phyloP scores from a whole-genome alignment of 2,797 vertebrate species.

The Lagothrix lagotricha region DNA sequence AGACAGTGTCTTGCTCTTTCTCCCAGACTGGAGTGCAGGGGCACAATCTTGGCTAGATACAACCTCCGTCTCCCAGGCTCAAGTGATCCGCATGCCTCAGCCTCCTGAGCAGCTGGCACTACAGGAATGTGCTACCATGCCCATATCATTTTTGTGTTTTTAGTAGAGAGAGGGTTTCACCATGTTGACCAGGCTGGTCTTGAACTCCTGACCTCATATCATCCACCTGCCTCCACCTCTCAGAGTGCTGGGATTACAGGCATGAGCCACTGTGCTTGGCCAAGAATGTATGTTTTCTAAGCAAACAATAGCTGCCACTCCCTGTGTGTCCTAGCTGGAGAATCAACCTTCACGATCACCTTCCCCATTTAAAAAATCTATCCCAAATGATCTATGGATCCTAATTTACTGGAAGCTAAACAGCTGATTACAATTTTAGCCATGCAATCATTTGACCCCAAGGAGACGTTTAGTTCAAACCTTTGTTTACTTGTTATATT shows the following conservation, averaged over 20 bases:
- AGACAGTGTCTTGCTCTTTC: not conserved
- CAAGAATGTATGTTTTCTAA: not conserved
- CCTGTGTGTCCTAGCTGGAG: not conserved
- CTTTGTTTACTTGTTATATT: not conserved
- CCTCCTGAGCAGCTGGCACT: not conserved
- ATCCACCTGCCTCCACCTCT: not conserved
- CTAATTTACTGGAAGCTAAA: not conserved
- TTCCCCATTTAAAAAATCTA: not conserved
- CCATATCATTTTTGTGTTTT: not conserved
- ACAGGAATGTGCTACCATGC: fast-evolving
- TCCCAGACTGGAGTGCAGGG: not conserved
- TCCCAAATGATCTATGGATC: not conserved
- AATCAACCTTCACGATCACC: not conserved
- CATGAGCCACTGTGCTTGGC: fast-evolving
- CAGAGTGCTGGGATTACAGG: not conserved
- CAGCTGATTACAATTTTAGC: not conserved
- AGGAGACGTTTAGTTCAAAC: not conserved
- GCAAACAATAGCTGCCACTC: not conserved
- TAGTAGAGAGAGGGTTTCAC: not conserved
- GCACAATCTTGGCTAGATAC: not conserved
- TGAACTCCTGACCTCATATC: not conserved
- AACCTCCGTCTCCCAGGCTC: not conserved
- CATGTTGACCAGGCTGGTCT: not conserved
- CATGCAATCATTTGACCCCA: not conserved
- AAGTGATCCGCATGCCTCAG: not conserved